phyloP scores from a whole-genome alignment of 2,888 invertebrate genomes.

The Entomobrya multifasciata region DNA sequence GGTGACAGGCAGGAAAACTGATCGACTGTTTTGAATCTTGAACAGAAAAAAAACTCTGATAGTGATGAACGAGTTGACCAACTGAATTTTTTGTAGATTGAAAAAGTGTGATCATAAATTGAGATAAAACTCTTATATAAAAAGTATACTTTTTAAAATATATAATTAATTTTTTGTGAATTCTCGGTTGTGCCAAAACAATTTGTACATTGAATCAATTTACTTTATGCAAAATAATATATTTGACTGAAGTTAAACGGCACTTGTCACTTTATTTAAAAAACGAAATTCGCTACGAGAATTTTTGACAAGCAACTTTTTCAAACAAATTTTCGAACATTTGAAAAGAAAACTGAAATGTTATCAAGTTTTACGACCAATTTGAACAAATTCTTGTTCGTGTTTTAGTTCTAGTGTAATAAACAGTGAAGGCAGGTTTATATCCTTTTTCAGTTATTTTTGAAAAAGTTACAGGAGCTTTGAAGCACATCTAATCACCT shows the following conservation, averaged over 20 bases:
- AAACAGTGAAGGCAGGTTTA: conserved; percentile 15
- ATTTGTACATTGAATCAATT: conserved; percentile 10
- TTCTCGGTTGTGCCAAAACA: conserved; percentile 71
- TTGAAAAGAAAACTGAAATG: background rate
- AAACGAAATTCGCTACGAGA: background rate
- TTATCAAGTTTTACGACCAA: background rate
- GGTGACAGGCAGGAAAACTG: conserved; percentile 31
- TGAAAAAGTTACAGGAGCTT: conserved; percentile 52
- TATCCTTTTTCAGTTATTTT: conserved; percentile 21
- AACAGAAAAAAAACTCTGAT: no score
- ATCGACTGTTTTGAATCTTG: no score
- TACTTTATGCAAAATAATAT: conserved; percentile 11
- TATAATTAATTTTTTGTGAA: conserved; percentile 42
- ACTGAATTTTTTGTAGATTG: no score
- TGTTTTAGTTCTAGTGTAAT: background rate
- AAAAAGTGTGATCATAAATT: background rate
- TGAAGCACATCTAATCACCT: conserved; percentile 73
- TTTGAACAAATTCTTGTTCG: background rate
- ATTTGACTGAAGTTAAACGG: background rate
- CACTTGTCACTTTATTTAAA: background rate
- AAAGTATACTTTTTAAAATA: conserved; percentile 4
- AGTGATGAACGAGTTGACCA: conserved; percentile 33
- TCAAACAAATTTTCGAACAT: background rate
- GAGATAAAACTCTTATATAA: background rate
- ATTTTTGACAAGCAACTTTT: background rate